phyloP scores from a whole-genome alignment of 1,140 invertebrate species.

The Drosophila sp. region DNA sequence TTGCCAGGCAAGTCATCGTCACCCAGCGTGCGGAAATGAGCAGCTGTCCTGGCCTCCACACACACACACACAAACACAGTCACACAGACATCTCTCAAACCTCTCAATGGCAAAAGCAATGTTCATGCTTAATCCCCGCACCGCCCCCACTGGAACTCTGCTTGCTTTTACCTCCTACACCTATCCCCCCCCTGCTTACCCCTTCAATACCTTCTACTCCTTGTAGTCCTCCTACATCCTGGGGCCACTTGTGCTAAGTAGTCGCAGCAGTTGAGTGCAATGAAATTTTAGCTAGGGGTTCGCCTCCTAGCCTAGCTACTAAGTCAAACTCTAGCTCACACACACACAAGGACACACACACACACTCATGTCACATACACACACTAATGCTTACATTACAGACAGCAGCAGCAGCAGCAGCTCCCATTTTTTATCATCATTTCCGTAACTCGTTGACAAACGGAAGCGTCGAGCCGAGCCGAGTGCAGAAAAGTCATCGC shows the following conservation, averaged over 20 bases:
- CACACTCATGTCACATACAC: constrained; percentile 44
- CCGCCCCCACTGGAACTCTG: neutral
- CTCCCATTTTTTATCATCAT: constrained; percentile 80
- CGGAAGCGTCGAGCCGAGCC: constrained; percentile 74
- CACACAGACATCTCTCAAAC: constrained; percentile 1
- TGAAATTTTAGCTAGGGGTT: constrained; percentile 70
- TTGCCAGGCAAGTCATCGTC: constrained; percentile 65
- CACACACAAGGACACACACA: constrained; percentile 32
- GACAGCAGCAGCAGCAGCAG: constrained; percentile 49
- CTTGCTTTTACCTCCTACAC: constrained; percentile 6
- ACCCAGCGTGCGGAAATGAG: constrained; percentile 74
- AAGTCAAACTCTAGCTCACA: constrained; percentile 61
- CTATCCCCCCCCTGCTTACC: neutral
- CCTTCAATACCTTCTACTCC: constrained; percentile 27
- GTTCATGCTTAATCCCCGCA: constrained; percentile 64
- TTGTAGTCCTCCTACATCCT: constrained; percentile 35
- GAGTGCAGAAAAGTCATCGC: constrained; percentile 56
- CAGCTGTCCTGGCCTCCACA: constrained; percentile 68
- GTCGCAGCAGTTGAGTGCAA: constrained; percentile 75
- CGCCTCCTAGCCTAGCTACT: constrained; percentile 60
- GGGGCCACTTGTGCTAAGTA: constrained; percentile 75
- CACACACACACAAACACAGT: neutral
- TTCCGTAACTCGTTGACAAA: constrained; percentile 81
- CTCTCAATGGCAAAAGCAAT: constrained; percentile 27
- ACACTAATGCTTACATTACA: constrained; percentile 21